Percentiles rank a stretch among this genome's conserved stretches.
Conservation (phyloP, 2,113 vertebrate species). For the Epinephelus lanceolatus region DNA sequence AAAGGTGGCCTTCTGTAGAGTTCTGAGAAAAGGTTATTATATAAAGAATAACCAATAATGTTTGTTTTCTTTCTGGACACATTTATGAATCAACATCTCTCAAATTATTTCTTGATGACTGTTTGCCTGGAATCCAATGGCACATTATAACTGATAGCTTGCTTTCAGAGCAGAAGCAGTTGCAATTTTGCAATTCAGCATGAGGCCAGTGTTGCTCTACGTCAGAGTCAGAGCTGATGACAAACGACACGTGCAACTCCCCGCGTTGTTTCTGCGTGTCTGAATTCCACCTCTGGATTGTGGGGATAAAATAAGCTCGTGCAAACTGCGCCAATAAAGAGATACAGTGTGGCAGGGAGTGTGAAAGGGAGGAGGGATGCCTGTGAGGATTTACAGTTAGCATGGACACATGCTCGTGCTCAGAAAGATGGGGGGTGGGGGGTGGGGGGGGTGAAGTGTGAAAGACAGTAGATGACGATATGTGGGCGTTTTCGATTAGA, state of each 20-base stretch:
- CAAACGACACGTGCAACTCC: slow-evolving; percentile 21
- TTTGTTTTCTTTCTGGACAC: not conserved
- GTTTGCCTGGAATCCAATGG: slow-evolving; percentile 17
- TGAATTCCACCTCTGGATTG: slow-evolving; percentile 31
- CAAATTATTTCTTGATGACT: slow-evolving; percentile 18
- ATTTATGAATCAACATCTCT: slow-evolving; percentile 17
- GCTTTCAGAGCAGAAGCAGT: slow-evolving; percentile 32
- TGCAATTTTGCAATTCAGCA: slow-evolving; percentile 28
- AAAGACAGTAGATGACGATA: slow-evolving; percentile 46
- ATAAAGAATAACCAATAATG: not conserved
- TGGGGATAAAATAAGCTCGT: slow-evolving; percentile 49
- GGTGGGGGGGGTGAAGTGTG: slow-evolving; percentile 20
- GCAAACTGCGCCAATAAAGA: slow-evolving; percentile 46
- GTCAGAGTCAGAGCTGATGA: slow-evolving; percentile 13
- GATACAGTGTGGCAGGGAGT: slow-evolving; percentile 43
- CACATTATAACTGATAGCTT: slow-evolving; percentile 5
- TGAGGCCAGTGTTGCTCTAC: not conserved
- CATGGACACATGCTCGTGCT: slow-evolving; percentile 47
- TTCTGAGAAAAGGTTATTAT: not conserved
- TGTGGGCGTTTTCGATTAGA: slow-evolving; percentile 64
- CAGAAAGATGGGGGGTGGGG: not conserved
- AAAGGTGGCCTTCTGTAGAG: not conserved
- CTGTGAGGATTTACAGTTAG: slow-evolving; percentile 65
- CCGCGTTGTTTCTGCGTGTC: slow-evolving; percentile 36
- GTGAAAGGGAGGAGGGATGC: slow-evolving; percentile 46